Evolutionary conservation across 2,888 invertebrate genomes (phyloP), one percentile per base, ranked within the genome.

Genomic region (Stenoptilia bipunctidactyla): DNA sequence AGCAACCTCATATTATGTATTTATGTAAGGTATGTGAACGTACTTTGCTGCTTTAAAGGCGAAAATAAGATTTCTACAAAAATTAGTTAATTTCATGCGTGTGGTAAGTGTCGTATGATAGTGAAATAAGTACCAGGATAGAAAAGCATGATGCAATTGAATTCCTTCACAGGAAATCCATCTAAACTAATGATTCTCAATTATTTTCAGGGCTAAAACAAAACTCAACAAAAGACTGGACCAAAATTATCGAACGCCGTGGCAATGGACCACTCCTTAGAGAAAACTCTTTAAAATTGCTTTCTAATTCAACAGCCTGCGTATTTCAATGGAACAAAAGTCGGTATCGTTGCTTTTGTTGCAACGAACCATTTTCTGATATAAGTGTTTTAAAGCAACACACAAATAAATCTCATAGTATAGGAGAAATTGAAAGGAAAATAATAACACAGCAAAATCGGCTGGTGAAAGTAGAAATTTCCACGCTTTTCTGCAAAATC

Each of bases 231-330:
- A 56, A 58, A 8, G 55, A 64, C 27, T 62, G 61, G 63, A 36
- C 44, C 0, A 72, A 62, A 50, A 56, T 67, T 20, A 40, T 50
- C 0, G 71, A 71, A 3, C 45, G 63, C 0, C 67, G 80, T 0
- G 71, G 73, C 10, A 55, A 52, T 14, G 71, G 66, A 0, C 67
- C 69, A 0, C 48, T 72, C 10, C 42, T 76, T 0, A 45, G 80
- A 13, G 65, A 71, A 13, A 75, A 73, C 45, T 71, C 82, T 0
- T 40, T 82, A 1, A 92, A 92, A 62, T 89, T 83, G 0, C 53
- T 83, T 0, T 59, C 57, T 0, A 66, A 75, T 42, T 79, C 79
- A 0, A 75, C 71, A 0, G 53, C 74, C 15, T 67, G 73, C 39
- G 66, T 73, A 0, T 83, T 83, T 33, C 79, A 79, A 45, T 82